Evolutionary conservation across 2,888 invertebrate genomes (phyloP), one percentile per base, ranked within the genome.

Genomic region (Empis stercorea): DNA sequence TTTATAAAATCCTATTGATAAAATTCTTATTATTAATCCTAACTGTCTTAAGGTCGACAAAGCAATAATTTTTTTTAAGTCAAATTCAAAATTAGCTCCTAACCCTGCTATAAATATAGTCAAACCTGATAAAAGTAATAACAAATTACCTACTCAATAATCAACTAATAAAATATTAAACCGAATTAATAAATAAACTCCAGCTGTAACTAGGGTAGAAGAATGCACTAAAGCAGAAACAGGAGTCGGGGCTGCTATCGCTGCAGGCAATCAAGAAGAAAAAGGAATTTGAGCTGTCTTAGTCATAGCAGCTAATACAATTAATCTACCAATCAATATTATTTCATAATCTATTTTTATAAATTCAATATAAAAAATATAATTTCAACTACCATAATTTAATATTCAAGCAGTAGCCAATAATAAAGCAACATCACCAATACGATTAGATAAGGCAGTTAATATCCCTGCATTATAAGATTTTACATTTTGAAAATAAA

Each of bases 1-100:
- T 50, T 73, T 64, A 53, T 61, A 59, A 50, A 73, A 67, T 0
- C 76, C 74, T 57, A 79, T 64, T 2, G 73, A 72, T 64, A 82
- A 71, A 68, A 74, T 72, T 67, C 76, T 74, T 64, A 84, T 78
- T 74, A 85, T 84, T 62, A 85, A 73, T 0, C 82, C 82, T 62
- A 85, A 71, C 61, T 85, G 84, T 2, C 82, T 84, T 66, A 85
- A 73, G 54, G 82, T 84, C 1, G 84, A 83, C 60, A 81, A 71
- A 61, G 83, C 84, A 80, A 85, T 81, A 76, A 82, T 80, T 71
- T 83, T 84, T 67, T 84, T 84, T 61, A 81, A 72, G 72, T 84
- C 83, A 74, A 69, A 76, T 51, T 79, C 78, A 75, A 73, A 77
- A 73, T 73, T 76, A 55, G 77, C 78, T 0, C 74, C 71, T 59